Conservation (phyloP, 2,888 invertebrate genomes). For the Notodonta dromedarius region DNA sequence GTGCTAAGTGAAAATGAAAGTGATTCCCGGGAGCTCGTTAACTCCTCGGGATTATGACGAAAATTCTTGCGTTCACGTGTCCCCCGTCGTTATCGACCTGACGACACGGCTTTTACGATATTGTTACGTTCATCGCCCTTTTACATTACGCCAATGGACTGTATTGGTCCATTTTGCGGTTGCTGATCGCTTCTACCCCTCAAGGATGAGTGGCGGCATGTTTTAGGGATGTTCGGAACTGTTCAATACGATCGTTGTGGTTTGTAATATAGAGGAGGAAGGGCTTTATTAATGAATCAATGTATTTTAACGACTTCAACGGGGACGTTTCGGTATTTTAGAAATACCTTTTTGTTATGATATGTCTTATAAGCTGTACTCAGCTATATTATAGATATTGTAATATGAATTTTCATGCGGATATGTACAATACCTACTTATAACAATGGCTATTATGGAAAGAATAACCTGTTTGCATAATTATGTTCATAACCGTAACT, state of each 20-base stretch:
- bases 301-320: no score
- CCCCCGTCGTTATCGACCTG: slow-evolving; percentile 46
- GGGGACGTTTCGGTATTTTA: no score
- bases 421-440: no score
- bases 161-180: slow-evolving; percentile 40
- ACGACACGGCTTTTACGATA: slow-evolving; percentile 51
- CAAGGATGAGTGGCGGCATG: slow-evolving; percentile 30
- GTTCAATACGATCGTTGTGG: slow-evolving; percentile 18
- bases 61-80: slow-evolving; percentile 57
- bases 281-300: neutral
- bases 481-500: no score
- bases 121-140: slow-evolving; percentile 55
- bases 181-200: slow-evolving; percentile 25
- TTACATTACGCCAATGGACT: slow-evolving; percentile 47
- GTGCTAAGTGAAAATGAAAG: slow-evolving; percentile 77
- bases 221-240: slow-evolving; percentile 14
- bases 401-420: no score
- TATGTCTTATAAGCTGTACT: no score
- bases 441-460: no score
- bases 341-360: no score
- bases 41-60: slow-evolving; percentile 63
- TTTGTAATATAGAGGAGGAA: neutral
- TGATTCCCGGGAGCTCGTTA: slow-evolving; percentile 67
- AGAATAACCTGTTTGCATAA: no score
- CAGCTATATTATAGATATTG: no score